A percentile compares a stretch with the other conserved stretches of the same genome.
Evolutionary conservation across 2,888 invertebrate genomes (phyloP).

Genomic region (Sipunculus nudus): DNA sequence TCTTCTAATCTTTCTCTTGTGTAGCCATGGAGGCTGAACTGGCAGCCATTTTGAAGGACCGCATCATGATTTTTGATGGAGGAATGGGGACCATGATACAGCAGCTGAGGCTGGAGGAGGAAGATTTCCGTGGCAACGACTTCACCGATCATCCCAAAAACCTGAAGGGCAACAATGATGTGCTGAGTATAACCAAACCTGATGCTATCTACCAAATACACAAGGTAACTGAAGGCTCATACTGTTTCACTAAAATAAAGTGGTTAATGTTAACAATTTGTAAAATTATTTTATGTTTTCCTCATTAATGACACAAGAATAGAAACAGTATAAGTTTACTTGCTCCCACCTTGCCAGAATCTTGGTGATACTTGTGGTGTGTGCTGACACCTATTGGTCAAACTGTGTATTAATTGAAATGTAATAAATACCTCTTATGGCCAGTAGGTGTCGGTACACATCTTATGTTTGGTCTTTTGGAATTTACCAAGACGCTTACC

Average conservation of each 20-base stretch:
- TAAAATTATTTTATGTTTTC: neutral
- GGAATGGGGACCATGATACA: constrained; percentile 75
- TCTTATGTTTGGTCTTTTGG: too few relatives aligned
- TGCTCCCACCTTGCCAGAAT: too few relatives aligned
- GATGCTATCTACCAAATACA: constrained; percentile 70
- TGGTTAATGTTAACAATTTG: neutral
- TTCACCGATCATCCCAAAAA: constrained; percentile 67
- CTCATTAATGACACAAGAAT: too few relatives aligned
- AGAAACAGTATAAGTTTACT: too few relatives aligned
- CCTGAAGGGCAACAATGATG: constrained; percentile 72
- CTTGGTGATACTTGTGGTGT: too few relatives aligned
- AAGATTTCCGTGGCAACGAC: constrained; percentile 68
- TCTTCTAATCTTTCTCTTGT: too few relatives aligned
- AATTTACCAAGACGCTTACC: too few relatives aligned
- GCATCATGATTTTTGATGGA: constrained; percentile 71
- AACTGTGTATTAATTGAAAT: too few relatives aligned
- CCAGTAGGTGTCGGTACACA: too few relatives aligned
- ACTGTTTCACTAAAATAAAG: neutral
- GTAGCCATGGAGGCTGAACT: too few relatives aligned
- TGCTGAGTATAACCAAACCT: constrained; percentile 70
- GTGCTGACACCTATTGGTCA: too few relatives aligned
- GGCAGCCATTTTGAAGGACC: constrained; percentile 51
- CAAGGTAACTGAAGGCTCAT: constrained; percentile 67
- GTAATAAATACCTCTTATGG: too few relatives aligned
- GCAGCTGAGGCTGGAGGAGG: constrained; percentile 68